phyloP scores from a whole-genome alignment of 2,797 vertebrate species.

The Sebastes vulpes region DNA sequence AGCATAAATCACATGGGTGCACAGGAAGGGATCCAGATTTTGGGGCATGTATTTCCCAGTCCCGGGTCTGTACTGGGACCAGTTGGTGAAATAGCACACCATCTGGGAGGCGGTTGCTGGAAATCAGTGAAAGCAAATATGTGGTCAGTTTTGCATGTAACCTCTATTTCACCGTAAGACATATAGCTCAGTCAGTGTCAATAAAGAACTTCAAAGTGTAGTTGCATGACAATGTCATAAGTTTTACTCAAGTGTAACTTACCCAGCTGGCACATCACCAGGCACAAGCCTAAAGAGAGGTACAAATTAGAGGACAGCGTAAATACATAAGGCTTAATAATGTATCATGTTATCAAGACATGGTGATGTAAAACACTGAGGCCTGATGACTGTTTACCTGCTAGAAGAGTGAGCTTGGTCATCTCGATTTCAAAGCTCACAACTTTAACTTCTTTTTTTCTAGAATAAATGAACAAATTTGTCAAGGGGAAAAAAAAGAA shows the following conservation, averaged over 20 bases:
- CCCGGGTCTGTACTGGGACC: constrained; percentile 85
- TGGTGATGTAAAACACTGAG: not conserved
- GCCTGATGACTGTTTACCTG: constrained; percentile 58
- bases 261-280: constrained; percentile 79
- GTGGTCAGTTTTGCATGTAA: not conserved
- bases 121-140: not conserved
- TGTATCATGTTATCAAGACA: not conserved
- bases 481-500: not conserved
- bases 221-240: not conserved
- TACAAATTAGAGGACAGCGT: not conserved
- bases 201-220: not conserved
- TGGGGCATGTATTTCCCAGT: constrained; percentile 71
- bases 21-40: constrained; percentile 84
- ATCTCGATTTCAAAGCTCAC: constrained; percentile 44
- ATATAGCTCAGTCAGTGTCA: not conserved
- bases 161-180: not conserved
- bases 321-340: too few relatives aligned
- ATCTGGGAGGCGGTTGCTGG: constrained; percentile 79
- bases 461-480: not conserved
- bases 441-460: not conserved
- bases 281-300: constrained; percentile 70
- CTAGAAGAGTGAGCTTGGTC: constrained; percentile 68
- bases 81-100: constrained; percentile 89
- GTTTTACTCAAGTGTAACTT: constrained; percentile 37
- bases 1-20: constrained; percentile 89